Evolutionary conservation across 2,113 vertebrate genomes (phyloP).

Genomic region (Oenanthe melanoleuca): DNA sequence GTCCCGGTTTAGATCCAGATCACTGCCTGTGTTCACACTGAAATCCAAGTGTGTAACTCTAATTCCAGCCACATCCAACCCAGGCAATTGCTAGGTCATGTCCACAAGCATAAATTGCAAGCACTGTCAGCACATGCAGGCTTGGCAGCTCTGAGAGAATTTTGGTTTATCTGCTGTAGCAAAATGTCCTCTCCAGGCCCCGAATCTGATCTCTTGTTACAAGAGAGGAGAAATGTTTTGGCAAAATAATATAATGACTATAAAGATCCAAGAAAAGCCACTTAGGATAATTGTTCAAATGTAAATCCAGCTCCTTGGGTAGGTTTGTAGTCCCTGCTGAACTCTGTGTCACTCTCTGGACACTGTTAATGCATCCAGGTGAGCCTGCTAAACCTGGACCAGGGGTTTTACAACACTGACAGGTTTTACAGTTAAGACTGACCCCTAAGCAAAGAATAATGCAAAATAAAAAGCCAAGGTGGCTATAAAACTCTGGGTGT

Average conservation of each 20-base stretch:
- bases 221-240: slow-evolving; percentile 40
- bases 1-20: slow-evolving; percentile 24
- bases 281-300: background rate
- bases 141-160: slow-evolving; percentile 37
- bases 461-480: background rate
- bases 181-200: slow-evolving; percentile 13
- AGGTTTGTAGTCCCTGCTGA: background rate
- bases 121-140: slow-evolving; percentile 49
- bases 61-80: slow-evolving; percentile 20
- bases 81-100: slow-evolving; percentile 33
- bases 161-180: background rate
- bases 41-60: slow-evolving; percentile 32
- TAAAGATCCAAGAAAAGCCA: slow-evolving; percentile 43
- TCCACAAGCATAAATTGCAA: slow-evolving; percentile 38
- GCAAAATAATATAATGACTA: background rate
- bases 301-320: background rate
- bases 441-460: background rate
- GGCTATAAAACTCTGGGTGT: background rate
- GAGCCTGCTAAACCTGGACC: background rate
- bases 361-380: background rate
- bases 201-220: background rate
- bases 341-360: background rate
- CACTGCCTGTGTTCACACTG: slow-evolving; percentile 16
- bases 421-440: rapidly evolving
- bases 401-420: background rate